These are phyloP conservation scores for Centropristis striata DNA, from an alignment of 2,113 vertebrate genomes.

Conservation along the genomic window DNA sequence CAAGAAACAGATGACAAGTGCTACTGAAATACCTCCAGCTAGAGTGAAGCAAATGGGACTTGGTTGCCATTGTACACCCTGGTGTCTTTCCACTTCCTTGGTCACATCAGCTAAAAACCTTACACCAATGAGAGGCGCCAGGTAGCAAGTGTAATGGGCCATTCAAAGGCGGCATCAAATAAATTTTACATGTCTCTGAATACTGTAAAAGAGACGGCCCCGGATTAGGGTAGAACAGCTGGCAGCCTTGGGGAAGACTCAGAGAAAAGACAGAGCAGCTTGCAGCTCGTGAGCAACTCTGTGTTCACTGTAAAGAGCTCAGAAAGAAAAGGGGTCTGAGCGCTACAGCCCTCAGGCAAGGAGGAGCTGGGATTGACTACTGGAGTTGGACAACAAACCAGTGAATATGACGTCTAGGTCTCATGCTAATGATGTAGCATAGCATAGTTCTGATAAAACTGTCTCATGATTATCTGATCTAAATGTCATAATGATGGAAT, in stretches of 20 bases:
- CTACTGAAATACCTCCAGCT: not conserved
- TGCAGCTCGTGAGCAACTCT: constrained; percentile 10
- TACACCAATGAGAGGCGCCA: not conserved
- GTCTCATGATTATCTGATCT: too few species aligned
- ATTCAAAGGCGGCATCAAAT: constrained; percentile 12
- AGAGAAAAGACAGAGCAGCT: constrained; percentile 32
- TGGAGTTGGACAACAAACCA: not conserved
- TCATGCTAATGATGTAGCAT: not conserved
- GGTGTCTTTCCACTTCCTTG: not conserved
- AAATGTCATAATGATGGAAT: not conserved
- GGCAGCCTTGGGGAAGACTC: constrained; percentile 24
- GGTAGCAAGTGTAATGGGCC: constrained; percentile 29
- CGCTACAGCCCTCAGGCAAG: not conserved
- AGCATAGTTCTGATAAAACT: not conserved
- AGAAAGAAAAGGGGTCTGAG: not conserved
- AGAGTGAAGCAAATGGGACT: not conserved
- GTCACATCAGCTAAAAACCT: constrained; percentile 4
- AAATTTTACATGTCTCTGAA: constrained; percentile 13
- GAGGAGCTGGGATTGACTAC: not conserved
- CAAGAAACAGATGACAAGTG: not conserved
- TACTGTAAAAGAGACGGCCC: constrained; percentile 5
- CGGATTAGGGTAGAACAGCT: constrained; percentile 40
- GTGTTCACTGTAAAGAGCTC: constrained; percentile 16
- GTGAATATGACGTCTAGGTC: not conserved
- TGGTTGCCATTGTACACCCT: not conserved